Percentiles rank a stretch among this genome's conserved stretches.
These are phyloP conservation scores for Sylvicapra grimmia DNA, from an alignment of 2,113 vertebrate species.

Conservation along the genomic window DNA sequence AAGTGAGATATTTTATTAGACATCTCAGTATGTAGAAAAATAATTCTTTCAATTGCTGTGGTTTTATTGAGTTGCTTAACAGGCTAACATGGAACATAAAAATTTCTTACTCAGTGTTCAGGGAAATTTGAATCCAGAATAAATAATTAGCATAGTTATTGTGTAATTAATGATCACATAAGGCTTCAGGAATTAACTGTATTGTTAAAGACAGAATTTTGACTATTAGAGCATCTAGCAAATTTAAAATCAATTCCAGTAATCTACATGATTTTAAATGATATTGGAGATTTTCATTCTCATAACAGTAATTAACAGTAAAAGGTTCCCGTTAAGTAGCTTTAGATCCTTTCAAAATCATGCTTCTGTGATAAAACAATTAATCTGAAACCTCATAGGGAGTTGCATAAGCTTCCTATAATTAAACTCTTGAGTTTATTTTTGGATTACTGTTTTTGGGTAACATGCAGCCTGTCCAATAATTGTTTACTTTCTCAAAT, in stretches of 20 bases:
- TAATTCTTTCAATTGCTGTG: constrained; percentile 16
- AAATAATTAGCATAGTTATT: constrained; percentile 28
- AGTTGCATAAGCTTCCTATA: constrained; percentile 36
- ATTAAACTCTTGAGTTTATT: constrained; percentile 56
- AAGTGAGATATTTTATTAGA: constrained; percentile 47
- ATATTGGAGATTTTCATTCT: constrained; percentile 48
- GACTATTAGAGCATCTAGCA: constrained; percentile 22
- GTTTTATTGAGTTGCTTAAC: constrained; percentile 55
- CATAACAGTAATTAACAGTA: constrained; percentile 65
- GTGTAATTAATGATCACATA: constrained; percentile 33
- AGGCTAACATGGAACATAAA: constrained; percentile 17
- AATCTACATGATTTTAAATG: constrained; percentile 51
- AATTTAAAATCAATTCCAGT: constrained; percentile 59
- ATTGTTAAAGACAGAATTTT: constrained; percentile 18
- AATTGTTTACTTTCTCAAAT: constrained; percentile 56
- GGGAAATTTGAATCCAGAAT: constrained; percentile 50
- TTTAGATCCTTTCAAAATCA: constrained; percentile 39
- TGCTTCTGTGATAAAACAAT: constrained; percentile 46
- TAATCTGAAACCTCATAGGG: constrained; percentile 36
- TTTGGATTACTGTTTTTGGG: constrained; percentile 30
- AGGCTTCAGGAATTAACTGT: constrained; percentile 12
- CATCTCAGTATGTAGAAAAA: constrained; percentile 31
- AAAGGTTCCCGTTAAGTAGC: constrained; percentile 12
- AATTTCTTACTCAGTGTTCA: constrained; percentile 26
- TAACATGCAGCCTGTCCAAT: constrained; percentile 1